Evolutionary conservation across 2,888 invertebrate species (phyloP).

Genomic region (Noctua pronuba): DNA sequence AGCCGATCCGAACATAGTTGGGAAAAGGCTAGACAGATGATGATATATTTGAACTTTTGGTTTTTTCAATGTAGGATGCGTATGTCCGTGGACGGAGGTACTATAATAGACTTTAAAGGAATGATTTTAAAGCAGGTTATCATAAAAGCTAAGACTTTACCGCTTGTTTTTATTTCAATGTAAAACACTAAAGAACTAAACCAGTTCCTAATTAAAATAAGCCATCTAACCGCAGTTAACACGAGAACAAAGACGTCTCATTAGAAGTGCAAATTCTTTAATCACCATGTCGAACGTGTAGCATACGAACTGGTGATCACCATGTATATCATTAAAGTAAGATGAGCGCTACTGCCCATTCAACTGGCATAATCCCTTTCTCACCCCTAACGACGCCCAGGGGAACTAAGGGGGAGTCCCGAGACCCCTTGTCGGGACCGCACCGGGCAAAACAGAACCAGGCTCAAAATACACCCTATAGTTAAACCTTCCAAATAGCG

Average conservation of each 20-base stretch:
- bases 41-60: not conserved
- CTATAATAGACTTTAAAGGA: not conserved
- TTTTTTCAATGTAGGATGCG: not conserved
- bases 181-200: not conserved
- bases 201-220: not conserved
- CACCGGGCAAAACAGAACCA: constrained; percentile 37
- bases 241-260: not conserved
- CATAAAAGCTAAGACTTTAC: not conserved
- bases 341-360: constrained; percentile 46
- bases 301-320: constrained; percentile 41
- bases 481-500: constrained; percentile 51
- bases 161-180: not conserved
- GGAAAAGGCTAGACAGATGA: too few species aligned
- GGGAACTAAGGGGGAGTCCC: constrained; percentile 42
- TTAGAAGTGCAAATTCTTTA: constrained; percentile 9
- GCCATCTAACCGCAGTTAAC: not conserved
- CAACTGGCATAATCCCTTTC: constrained; percentile 60
- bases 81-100: not conserved
- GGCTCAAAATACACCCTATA: constrained; percentile 33
- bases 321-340: constrained; percentile 50
- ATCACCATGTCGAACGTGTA: constrained; percentile 17
- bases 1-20: too few species aligned
- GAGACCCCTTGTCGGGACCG: constrained; percentile 26
- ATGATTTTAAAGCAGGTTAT: not conserved
- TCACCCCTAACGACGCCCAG: constrained; percentile 61